phyloP scores from a whole-genome alignment of 2,113 vertebrate genomes.

The Aramus guarauna region DNA sequence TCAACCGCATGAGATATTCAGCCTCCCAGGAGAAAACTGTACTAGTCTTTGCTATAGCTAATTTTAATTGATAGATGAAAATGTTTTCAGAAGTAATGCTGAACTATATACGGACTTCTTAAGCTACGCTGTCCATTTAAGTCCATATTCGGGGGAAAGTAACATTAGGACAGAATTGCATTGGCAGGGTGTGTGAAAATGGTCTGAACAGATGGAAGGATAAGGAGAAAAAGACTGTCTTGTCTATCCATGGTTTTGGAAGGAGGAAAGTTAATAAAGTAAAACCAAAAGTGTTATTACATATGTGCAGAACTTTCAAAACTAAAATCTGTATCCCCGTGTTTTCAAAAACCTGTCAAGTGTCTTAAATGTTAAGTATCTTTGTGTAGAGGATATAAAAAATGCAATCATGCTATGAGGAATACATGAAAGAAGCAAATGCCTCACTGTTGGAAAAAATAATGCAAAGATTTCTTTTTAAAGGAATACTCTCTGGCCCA shows the following conservation, averaged over 20 bases:
- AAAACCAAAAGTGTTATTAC: neutral
- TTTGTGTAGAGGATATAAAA: conserved; percentile 1
- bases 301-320: neutral
- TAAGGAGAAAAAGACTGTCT: neutral
- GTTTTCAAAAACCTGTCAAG: conserved; percentile 25
- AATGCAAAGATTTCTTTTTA: conserved; percentile 35
- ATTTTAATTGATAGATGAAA: conserved; percentile 44
- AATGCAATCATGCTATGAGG: neutral
- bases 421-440: conserved; percentile 1
- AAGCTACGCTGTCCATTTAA: conserved; percentile 14
- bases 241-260: neutral
- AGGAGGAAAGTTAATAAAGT: neutral
- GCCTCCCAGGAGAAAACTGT: neutral
- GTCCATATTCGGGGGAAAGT: conserved; percentile 43
- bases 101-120: conserved; percentile 50
- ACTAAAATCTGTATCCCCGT: neutral
- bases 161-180: neutral
- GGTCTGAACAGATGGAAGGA: conserved; percentile 6
- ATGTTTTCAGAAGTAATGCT: conserved; percentile 42
- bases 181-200: neutral
- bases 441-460: conserved; percentile 1
- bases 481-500: neutral
- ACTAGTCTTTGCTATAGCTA: neutral
- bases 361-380: neutral
- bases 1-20: neutral